A percentile compares a stretch with the other conserved stretches of the same genome.
phyloP scores from a whole-genome alignment of 2,113 vertebrate species.

The Tautogolabrus adspersus region DNA sequence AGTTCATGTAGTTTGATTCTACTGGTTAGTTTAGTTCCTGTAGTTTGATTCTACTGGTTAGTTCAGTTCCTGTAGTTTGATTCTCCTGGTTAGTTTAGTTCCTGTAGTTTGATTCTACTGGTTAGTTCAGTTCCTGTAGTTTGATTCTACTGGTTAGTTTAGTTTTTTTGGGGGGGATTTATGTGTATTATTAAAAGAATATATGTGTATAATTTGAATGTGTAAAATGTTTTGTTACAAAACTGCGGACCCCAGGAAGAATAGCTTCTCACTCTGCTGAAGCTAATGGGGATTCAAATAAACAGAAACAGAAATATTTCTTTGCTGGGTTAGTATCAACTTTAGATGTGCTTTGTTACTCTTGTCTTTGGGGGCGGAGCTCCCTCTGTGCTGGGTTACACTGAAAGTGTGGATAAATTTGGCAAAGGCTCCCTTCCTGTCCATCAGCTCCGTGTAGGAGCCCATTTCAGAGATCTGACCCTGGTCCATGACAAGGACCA shows the following conservation, averaged over 20 bases:
- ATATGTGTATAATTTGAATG: too few relatives aligned
- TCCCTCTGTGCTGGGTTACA: slow-evolving; percentile 77
- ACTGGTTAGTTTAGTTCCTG: background rate
- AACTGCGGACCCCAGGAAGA: too few relatives aligned
- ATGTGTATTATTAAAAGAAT: too few relatives aligned
- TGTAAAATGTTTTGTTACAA: too few relatives aligned
- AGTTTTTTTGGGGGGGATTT: too few relatives aligned
- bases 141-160: background rate
- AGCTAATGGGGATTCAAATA: too few relatives aligned
- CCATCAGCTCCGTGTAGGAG: slow-evolving; percentile 89
- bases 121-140: background rate
- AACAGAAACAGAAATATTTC: too few relatives aligned
- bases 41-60: background rate
- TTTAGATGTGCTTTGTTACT: slow-evolving; percentile 15
- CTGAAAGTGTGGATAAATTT: slow-evolving; percentile 90
- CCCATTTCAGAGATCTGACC: slow-evolving; percentile 92
- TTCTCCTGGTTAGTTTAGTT: background rate
- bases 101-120: background rate
- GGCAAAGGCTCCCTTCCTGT: slow-evolving; percentile 87
- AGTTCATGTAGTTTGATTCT: background rate
- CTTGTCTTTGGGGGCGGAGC: slow-evolving; percentile 44
- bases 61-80: background rate
- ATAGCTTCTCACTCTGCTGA: too few relatives aligned
- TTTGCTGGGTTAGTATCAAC: too few relatives aligned
- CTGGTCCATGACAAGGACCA: slow-evolving; percentile 89